These are phyloP conservation scores for Temnopleurus reevesii DNA, from an alignment of 53 echinoderm and acorn worm genomes.

Conservation along the genomic window DNA sequence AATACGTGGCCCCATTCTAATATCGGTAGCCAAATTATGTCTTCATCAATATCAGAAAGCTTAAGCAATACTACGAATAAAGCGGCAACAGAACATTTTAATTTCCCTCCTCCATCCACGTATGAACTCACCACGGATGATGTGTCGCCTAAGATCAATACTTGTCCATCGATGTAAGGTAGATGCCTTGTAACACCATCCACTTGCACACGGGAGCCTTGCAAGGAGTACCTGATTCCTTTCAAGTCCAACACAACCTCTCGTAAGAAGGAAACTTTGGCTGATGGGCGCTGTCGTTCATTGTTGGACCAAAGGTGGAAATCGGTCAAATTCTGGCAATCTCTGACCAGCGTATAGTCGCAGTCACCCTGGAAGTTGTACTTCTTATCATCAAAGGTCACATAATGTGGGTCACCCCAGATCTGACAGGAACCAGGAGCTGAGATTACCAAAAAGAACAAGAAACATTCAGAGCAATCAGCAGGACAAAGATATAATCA, in stretches of 20 bases:
- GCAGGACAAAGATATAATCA: too few relatives aligned
- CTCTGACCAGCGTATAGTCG: constrained; percentile 63
- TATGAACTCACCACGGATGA: constrained; percentile 68
- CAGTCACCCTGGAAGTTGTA: constrained; percentile 76
- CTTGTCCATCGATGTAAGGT: constrained; percentile 45
- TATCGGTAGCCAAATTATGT: neutral
- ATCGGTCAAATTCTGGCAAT: constrained; percentile 33
- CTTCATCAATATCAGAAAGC: neutral
- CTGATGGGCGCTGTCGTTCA: constrained; percentile 58
- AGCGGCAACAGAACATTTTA: neutral
- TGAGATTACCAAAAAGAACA: neutral
- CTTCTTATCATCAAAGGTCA: constrained; percentile 61
- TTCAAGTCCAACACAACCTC: constrained; percentile 66
- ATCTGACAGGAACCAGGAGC: constrained; percentile 57
- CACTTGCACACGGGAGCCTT: constrained; percentile 62
- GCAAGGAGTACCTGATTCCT: constrained; percentile 57
- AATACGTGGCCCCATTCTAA: neutral
- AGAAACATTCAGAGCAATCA: too few relatives aligned
- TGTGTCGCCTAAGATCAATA: constrained; percentile 13
- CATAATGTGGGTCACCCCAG: constrained; percentile 71
- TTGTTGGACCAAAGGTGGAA: constrained; percentile 73
- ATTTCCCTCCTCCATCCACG: neutral
- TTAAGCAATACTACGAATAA: neutral
- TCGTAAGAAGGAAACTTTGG: constrained; percentile 61
- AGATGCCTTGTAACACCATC: constrained; percentile 62